A percentile compares a stretch with the other conserved stretches of the same genome.
These are phyloP conservation scores for Drosophila pallidifrons DNA, from an alignment of 1,140 invertebrate species.

Conservation along the genomic window DNA sequence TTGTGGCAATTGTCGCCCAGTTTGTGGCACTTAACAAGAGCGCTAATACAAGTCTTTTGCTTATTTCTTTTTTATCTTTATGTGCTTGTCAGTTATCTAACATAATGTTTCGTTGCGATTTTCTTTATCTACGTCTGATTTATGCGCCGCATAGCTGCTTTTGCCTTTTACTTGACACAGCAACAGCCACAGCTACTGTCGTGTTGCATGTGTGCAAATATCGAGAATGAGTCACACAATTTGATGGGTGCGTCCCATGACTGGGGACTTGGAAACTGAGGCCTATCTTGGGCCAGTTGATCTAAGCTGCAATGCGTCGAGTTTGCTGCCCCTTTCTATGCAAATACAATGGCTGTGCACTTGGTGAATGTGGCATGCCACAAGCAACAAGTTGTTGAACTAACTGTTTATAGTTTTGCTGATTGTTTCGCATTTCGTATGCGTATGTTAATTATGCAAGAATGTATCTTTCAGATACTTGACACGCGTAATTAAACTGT, in stretches of 20 bases:
- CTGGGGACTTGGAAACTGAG: neutral
- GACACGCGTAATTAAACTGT: constrained; percentile 52
- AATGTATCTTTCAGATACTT: constrained; percentile 50
- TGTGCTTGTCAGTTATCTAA: constrained; percentile 53
- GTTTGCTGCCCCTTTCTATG: constrained; percentile 24
- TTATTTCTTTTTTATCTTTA: constrained; percentile 18
- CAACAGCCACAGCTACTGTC: constrained; percentile 33
- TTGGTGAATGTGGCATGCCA: constrained; percentile 17
- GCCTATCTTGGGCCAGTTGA: constrained; percentile 63
- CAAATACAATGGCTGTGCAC: constrained; percentile 50
- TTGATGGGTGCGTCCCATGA: constrained; percentile 35
- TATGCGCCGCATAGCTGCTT: constrained; percentile 42
- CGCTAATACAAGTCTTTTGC: constrained; percentile 45
- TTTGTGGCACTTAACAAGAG: constrained; percentile 49
- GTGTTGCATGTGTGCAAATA: constrained; percentile 33
- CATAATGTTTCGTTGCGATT: constrained; percentile 56
- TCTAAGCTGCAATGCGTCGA: constrained; percentile 69
- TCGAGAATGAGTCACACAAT: constrained; percentile 39
- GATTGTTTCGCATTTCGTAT: constrained; percentile 56
- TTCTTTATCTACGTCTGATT: constrained; percentile 70
- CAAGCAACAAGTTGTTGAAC: constrained; percentile 58
- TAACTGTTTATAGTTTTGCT: constrained; percentile 32
- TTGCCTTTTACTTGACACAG: constrained; percentile 15
- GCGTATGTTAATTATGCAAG: constrained; percentile 46
- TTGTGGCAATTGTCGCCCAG: constrained; percentile 9